Evolutionary conservation across 1,140 invertebrate species (phyloP).

Genomic region (Ceratosolen solmsi): DNA sequence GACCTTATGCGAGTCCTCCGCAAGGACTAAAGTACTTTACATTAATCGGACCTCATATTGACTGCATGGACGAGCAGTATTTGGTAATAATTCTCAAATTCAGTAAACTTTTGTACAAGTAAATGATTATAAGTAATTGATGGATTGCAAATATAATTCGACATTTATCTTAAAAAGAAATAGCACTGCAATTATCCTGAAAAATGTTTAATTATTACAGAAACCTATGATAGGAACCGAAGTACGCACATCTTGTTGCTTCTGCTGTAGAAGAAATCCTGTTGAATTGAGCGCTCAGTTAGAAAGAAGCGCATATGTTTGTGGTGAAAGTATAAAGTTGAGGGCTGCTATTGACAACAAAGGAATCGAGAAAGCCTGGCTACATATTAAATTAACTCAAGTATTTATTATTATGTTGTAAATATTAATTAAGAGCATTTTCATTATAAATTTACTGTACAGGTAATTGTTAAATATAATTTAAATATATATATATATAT

Average conservation of each 20-base stretch:
- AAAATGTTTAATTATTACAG: constrained; percentile 67
- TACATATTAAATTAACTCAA: constrained; percentile 83
- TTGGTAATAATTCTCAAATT: constrained; percentile 74
- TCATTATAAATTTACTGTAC: too few species aligned
- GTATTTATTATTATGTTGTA: too few species aligned
- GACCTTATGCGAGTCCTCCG: constrained; percentile 87
- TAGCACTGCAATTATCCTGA: too few species aligned
- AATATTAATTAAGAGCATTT: too few species aligned
- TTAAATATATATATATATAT: too few species aligned
- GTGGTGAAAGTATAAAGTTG: constrained; percentile 84
- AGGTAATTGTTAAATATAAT: too few species aligned
- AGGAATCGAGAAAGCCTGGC: constrained; percentile 80
- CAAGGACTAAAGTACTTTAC: constrained; percentile 92
- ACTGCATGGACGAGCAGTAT: constrained; percentile 90
- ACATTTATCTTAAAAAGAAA: too few species aligned
- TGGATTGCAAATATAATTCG: too few species aligned
- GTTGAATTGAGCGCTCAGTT: constrained; percentile 81
- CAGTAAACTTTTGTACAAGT: neutral
- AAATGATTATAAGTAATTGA: too few species aligned
- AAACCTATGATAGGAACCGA: constrained; percentile 83
- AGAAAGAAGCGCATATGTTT: constrained; percentile 86
- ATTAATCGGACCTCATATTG: constrained; percentile 87
- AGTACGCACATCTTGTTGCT: constrained; percentile 81
- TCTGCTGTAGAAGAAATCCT: constrained; percentile 84
- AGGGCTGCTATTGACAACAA: constrained; percentile 87